These are phyloP conservation scores for Urophycis tenuis DNA, from an alignment of 2,797 vertebrate genomes.

Conservation along the genomic window DNA sequence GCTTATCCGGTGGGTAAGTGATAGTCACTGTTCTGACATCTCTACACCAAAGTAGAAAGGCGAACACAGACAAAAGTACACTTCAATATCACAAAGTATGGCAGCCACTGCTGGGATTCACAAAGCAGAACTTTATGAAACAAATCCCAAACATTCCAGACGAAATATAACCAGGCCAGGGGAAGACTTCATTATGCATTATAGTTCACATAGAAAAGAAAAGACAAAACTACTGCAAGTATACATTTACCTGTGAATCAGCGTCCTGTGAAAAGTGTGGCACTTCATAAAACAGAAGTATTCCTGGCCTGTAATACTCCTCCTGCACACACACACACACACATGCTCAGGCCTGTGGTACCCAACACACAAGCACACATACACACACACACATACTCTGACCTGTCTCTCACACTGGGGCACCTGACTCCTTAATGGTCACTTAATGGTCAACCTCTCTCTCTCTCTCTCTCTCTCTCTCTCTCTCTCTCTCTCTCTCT, in stretches of 20 bases:
- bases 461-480: slow-evolving; percentile 11
- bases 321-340: slow-evolving; percentile 3
- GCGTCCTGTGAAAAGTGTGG: not conserved
- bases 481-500: slow-evolving; percentile 8
- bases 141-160: not conserved
- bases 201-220: not conserved
- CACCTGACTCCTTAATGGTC: not conserved
- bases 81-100: not conserved
- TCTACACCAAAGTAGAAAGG: slow-evolving; percentile 7
- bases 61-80: not conserved
- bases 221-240: not conserved
- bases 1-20: slow-evolving; percentile 26
- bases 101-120: not conserved
- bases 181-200: not conserved
- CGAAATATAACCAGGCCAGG: not conserved
- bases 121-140: not conserved
- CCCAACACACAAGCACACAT: slow-evolving; percentile 3
- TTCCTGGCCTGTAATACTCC: slow-evolving; percentile 47
- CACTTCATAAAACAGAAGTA: not conserved
- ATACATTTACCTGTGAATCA: not conserved
- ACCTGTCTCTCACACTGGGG: slow-evolving; percentile 16
- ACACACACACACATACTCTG: slow-evolving; percentile 4
- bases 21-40: slow-evolving; percentile 8
- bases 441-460: no score
- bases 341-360: slow-evolving; percentile 41